These are phyloP conservation scores for Oligia fasciuncula DNA, from an alignment of 2,888 invertebrate genomes.

Conservation along the genomic window DNA sequence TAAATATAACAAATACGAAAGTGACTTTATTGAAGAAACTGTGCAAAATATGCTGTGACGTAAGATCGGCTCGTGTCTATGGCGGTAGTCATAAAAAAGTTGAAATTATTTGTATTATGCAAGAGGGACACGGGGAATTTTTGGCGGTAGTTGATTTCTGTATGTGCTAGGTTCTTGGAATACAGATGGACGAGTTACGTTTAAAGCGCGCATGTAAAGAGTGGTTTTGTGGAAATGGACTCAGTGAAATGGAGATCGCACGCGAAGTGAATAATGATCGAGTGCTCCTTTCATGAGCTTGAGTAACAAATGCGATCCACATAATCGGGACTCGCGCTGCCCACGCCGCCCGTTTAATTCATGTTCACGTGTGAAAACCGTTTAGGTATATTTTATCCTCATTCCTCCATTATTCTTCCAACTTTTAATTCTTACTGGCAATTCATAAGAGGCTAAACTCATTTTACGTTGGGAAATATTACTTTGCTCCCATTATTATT, in stretches of 20 bases:
- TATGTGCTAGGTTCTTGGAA: slow-evolving; percentile 64
- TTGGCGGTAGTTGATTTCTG: slow-evolving; percentile 63
- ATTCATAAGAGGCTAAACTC: not conserved
- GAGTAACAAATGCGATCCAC: slow-evolving; percentile 59
- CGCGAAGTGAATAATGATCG: slow-evolving; percentile 75
- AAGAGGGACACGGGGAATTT: slow-evolving; percentile 70
- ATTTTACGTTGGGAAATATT: not conserved
- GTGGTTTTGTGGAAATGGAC: slow-evolving; percentile 69
- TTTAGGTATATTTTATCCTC: not conserved
- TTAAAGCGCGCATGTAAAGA: slow-evolving; percentile 61
- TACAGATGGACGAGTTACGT: slow-evolving; percentile 73
- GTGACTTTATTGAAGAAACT: slow-evolving; percentile 64
- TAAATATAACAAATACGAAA: slow-evolving; percentile 70
- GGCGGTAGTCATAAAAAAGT: slow-evolving; percentile 70
- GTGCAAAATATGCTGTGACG: slow-evolving; percentile 71
- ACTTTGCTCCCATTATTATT: not conserved
- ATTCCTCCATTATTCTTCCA: not conserved
- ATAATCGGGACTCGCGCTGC: slow-evolving; percentile 32
- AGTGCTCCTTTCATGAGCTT: slow-evolving; percentile 65
- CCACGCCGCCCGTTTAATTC: slow-evolving; percentile 10
- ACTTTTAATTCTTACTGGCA: slow-evolving; percentile 2
- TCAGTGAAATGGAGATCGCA: slow-evolving; percentile 73
- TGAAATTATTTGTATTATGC: slow-evolving; percentile 74
- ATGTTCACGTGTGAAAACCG: slow-evolving; percentile 6
- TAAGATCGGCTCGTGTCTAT: slow-evolving; percentile 66